Evolutionary conservation across 1,140 invertebrate species (phyloP).

Genomic region (Bombus sylvicola): DNA sequence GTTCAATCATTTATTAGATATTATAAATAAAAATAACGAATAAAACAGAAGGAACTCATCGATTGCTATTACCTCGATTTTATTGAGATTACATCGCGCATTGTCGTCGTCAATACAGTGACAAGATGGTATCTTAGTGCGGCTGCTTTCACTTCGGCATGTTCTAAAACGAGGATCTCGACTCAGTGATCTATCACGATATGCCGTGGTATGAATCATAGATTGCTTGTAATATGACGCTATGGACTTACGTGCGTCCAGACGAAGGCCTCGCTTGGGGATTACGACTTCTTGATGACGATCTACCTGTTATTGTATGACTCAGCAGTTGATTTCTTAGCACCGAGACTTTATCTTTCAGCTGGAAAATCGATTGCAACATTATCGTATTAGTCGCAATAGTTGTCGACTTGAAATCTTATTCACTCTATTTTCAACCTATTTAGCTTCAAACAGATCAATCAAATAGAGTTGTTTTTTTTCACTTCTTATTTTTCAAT

Average conservation of each 20-base stretch:
- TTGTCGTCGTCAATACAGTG: slow-evolving; percentile 67
- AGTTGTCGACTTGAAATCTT: background rate
- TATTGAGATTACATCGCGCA: slow-evolving; percentile 62
- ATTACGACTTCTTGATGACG: slow-evolving; percentile 70
- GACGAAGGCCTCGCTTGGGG: slow-evolving; percentile 68
- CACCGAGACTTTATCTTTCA: slow-evolving; percentile 77
- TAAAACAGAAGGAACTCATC: background rate
- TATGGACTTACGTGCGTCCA: slow-evolving; percentile 70
- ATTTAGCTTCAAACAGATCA: background rate
- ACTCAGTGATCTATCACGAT: slow-evolving; percentile 44
- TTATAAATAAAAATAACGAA: background rate
- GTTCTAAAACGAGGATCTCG: slow-evolving; percentile 73
- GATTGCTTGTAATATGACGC: slow-evolving; percentile 37
- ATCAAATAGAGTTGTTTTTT: background rate
- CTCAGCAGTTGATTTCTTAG: slow-evolving; percentile 77
- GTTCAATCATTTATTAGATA: background rate
- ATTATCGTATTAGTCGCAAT: background rate
- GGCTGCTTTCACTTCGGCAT: slow-evolving; percentile 76
- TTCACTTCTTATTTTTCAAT: background rate
- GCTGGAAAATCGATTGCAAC: slow-evolving; percentile 61
- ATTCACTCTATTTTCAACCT: background rate
- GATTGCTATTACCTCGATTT: slow-evolving; percentile 72
- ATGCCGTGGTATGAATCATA: slow-evolving; percentile 37
- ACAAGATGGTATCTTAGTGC: slow-evolving; percentile 70
- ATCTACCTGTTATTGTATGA: slow-evolving; percentile 73